Evolutionary conservation across 2,888 invertebrate genomes (phyloP).

Genomic region (Eretmocerus hayati): DNA sequence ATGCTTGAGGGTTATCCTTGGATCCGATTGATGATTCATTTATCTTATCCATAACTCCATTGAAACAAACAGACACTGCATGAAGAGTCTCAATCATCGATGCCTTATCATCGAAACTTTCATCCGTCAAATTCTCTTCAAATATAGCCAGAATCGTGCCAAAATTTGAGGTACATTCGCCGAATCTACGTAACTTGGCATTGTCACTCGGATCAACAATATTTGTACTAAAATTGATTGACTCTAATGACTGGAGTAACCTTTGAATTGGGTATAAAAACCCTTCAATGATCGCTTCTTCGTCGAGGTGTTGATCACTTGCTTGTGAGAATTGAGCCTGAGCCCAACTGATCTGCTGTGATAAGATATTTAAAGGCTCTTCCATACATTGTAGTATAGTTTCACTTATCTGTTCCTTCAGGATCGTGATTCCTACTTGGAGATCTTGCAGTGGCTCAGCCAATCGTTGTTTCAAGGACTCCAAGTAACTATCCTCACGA

Average conservation of each 20-base stretch:
- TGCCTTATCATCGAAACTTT: constrained; percentile 30
- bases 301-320: constrained; percentile 33
- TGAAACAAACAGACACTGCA: constrained; percentile 34
- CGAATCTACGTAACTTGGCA: constrained; percentile 28
- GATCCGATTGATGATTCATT: constrained; percentile 10
- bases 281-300: constrained; percentile 41
- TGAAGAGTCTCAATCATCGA: constrained; percentile 39
- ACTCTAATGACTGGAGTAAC: constrained; percentile 32
- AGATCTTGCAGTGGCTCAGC: constrained; percentile 31
- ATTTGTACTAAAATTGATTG: constrained; percentile 21
- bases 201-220: constrained; percentile 18
- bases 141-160: constrained; percentile 30
- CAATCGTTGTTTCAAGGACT: constrained; percentile 26
- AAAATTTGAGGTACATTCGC: constrained; percentile 31
- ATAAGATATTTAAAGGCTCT: constrained; percentile 35
- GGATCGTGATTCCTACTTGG: constrained; percentile 26
- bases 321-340: constrained; percentile 33
- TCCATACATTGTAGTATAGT: constrained; percentile 28
- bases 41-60: constrained; percentile 32
- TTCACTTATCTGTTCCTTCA: constrained; percentile 32
- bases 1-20: neutral
- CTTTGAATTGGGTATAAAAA: constrained; percentile 40
- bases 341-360: constrained; percentile 36
- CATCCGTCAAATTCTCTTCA: constrained; percentile 30
- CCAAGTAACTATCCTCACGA: constrained; percentile 23